Evolutionary conservation across 2,888 invertebrate species (phyloP).

Genomic region (Parnassius orleans): DNA sequence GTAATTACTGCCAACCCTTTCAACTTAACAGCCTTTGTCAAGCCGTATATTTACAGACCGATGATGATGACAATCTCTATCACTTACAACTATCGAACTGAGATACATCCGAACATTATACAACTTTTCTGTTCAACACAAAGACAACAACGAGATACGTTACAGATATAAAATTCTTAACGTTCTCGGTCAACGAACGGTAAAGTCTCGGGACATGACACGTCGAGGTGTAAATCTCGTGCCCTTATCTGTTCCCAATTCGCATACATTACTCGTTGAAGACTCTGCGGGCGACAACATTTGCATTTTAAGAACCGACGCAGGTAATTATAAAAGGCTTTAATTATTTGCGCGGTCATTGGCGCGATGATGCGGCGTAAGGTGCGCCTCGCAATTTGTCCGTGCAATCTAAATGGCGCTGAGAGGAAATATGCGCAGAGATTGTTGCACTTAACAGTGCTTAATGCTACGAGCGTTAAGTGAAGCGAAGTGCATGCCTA

Average conservation of each 20-base stretch:
- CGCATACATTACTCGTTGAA: slow-evolving; percentile 51
- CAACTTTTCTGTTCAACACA: neutral
- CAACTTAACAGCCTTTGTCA: too few species aligned
- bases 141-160: slow-evolving; percentile 1
- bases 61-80: too few species aligned
- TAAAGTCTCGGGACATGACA: slow-evolving; percentile 56
- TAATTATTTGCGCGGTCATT: slow-evolving; percentile 36
- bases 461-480: slow-evolving; percentile 22
- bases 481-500: slow-evolving; percentile 5
- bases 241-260: slow-evolving; percentile 69
- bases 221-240: slow-evolving; percentile 69
- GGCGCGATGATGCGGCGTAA: slow-evolving; percentile 47
- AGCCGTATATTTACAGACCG: too few species aligned
- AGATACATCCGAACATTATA: too few species aligned
- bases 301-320: slow-evolving; percentile 70
- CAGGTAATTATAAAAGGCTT: slow-evolving; percentile 69
- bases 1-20: too few species aligned
- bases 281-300: slow-evolving; percentile 70
- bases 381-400: slow-evolving; percentile 71
- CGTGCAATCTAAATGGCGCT: slow-evolving; percentile 60
- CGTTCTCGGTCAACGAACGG: slow-evolving; percentile 58
- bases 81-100: too few species aligned
- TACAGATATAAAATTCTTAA: slow-evolving; percentile 38
- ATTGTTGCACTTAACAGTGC: slow-evolving; percentile 29
- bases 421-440: slow-evolving; percentile 43